A percentile compares a stretch with the other conserved stretches of the same genome.
phyloP scores from a whole-genome alignment of 2,113 vertebrate genomes.

The Arvicanthis niloticus region DNA sequence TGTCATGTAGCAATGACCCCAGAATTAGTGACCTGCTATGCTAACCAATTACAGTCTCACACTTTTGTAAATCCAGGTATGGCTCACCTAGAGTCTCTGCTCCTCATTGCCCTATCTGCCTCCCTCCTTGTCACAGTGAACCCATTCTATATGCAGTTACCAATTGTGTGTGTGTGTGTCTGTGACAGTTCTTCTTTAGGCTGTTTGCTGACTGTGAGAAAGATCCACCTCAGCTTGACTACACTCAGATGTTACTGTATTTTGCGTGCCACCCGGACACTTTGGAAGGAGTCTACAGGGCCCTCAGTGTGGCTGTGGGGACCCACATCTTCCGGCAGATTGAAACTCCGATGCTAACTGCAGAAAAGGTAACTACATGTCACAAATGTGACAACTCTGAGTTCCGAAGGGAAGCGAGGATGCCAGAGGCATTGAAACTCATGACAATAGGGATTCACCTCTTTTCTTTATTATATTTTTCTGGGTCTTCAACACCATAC shows the following conservation, averaged over 20 bases:
- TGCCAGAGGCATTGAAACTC: background rate
- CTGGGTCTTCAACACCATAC: background rate
- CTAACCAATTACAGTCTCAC: background rate
- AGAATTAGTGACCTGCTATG: background rate
- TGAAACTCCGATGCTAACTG: slow-evolving; percentile 21
- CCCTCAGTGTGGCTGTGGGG: slow-evolving; percentile 89
- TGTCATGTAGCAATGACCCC: background rate
- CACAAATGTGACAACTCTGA: background rate
- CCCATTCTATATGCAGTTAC: background rate
- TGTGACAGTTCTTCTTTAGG: slow-evolving; percentile 92
- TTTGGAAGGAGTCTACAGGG: slow-evolving; percentile 91
- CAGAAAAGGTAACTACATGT: slow-evolving; percentile 71
- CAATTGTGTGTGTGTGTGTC: background rate
- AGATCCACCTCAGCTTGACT: slow-evolving; percentile 87
- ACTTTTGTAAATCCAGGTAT: background rate
- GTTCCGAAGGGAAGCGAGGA: background rate
- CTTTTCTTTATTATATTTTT: background rate
- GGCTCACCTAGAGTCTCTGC: background rate
- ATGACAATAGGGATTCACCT: background rate
- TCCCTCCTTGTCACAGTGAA: fast-evolving
- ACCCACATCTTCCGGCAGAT: slow-evolving; percentile 80
- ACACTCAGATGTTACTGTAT: slow-evolving; percentile 92
- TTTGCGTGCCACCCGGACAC: slow-evolving; percentile 91
- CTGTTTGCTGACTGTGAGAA: slow-evolving; percentile 89
- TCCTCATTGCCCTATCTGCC: background rate